Evolutionary conservation across 2,888 invertebrate species (phyloP).

Genomic region (Drosophila nr. fundita): DNA sequence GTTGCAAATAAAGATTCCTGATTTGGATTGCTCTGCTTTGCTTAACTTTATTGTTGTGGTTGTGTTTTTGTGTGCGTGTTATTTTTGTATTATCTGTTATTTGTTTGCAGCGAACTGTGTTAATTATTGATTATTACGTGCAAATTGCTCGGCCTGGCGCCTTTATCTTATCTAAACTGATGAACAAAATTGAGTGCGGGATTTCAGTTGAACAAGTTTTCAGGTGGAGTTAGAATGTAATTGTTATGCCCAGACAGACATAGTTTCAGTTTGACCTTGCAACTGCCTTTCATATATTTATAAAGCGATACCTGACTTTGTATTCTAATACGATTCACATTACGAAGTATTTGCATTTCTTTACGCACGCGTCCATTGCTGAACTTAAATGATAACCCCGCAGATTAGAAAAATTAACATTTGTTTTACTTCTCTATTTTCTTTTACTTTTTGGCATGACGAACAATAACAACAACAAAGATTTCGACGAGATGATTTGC

Average conservation of each 20-base stretch:
- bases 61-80: slow-evolving; percentile 10
- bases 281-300: slow-evolving; percentile 34
- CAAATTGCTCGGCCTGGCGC: slow-evolving; percentile 32
- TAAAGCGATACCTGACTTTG: slow-evolving; percentile 46
- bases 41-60: slow-evolving; percentile 32
- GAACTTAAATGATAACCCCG: slow-evolving; percentile 65
- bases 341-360: slow-evolving; percentile 49
- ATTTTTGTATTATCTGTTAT: slow-evolving; percentile 38
- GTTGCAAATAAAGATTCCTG: slow-evolving; percentile 31
- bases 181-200: slow-evolving; percentile 31
- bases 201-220: slow-evolving; percentile 33
- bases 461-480: slow-evolving; percentile 8
- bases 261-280: slow-evolving; percentile 56
- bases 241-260: background rate
- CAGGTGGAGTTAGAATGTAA: background rate
- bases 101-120: slow-evolving; percentile 18
- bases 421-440: slow-evolving; percentile 31
- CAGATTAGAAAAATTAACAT: slow-evolving; percentile 65
- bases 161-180: slow-evolving; percentile 60
- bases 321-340: slow-evolving; percentile 14
- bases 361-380: slow-evolving; percentile 44
- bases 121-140: slow-evolving; percentile 67
- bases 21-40: slow-evolving; percentile 30
- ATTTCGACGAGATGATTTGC: slow-evolving; percentile 34
- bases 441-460: slow-evolving; percentile 16